Percentiles rank a stretch among this genome's conserved stretches.
These are phyloP conservation scores for Bubo scandiacus DNA, from an alignment of 2,113 vertebrate genomes.

Conservation along the genomic window DNA sequence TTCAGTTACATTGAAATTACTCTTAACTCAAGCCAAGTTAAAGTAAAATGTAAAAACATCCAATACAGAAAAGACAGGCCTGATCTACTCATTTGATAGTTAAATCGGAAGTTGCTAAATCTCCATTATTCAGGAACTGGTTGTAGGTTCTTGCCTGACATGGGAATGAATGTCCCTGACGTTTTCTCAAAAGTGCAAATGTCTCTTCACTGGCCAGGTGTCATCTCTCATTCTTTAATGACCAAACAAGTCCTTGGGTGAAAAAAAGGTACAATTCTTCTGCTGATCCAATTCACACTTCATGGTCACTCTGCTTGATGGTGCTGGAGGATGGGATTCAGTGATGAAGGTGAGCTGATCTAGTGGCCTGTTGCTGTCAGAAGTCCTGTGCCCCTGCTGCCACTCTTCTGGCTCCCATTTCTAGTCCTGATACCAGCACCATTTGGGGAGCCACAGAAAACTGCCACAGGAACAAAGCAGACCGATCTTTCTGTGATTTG, in stretches of 20 bases:
- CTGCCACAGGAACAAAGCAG: background rate
- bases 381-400: background rate
- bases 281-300: background rate
- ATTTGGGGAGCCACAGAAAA: background rate
- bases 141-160: background rate
- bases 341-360: background rate
- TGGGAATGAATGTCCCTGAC: background rate
- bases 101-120: background rate
- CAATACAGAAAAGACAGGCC: background rate
- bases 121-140: background rate
- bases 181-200: background rate
- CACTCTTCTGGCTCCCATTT: background rate
- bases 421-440: background rate
- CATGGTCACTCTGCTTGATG: accelerated
- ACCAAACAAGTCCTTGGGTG: background rate
- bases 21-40: background rate
- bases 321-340: background rate
- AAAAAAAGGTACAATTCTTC: background rate
- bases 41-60: background rate
- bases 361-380: no score
- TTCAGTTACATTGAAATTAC: background rate
- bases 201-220: background rate
- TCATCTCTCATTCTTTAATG: background rate
- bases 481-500: background rate
- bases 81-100: background rate